These are phyloP conservation scores for Papilio helenus DNA, from an alignment of 1,140 invertebrate species.

Conservation along the genomic window DNA sequence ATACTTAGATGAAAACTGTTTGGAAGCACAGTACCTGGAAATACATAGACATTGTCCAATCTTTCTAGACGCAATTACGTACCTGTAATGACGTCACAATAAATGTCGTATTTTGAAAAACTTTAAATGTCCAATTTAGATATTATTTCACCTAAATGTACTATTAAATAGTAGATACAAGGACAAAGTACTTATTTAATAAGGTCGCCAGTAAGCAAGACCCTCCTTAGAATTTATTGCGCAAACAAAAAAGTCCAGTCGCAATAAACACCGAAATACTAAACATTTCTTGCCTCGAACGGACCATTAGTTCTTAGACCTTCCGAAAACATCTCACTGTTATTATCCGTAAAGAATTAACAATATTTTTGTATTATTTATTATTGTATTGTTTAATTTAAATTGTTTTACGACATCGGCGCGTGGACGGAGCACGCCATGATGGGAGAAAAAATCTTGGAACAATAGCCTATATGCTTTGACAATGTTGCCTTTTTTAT, in stretches of 20 bases:
- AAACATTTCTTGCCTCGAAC: slow-evolving; percentile 41
- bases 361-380: slow-evolving; percentile 63
- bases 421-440: slow-evolving; percentile 69
- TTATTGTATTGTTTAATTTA: slow-evolving; percentile 58
- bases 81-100: background rate
- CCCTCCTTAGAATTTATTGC: slow-evolving; percentile 35
- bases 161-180: too few relatives aligned
- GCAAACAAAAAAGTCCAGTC: slow-evolving; percentile 32
- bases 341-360: slow-evolving; percentile 69
- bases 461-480: slow-evolving; percentile 43
- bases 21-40: too few relatives aligned
- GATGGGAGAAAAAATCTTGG: slow-evolving; percentile 47
- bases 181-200: background rate
- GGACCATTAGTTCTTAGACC: slow-evolving; percentile 53
- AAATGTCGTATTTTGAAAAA: background rate
- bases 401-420: slow-evolving; percentile 68
- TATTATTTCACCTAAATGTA: background rate
- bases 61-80: background rate
- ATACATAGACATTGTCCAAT: background rate
- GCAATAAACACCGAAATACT: slow-evolving; percentile 23
- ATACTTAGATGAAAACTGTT: too few relatives aligned
- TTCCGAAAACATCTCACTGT: slow-evolving; percentile 65
- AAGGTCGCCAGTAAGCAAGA: slow-evolving; percentile 14
- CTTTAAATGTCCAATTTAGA: background rate
- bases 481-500: slow-evolving; percentile 42